A percentile compares a stretch with the other conserved stretches of the same genome.
These are phyloP conservation scores for Phyllotreta cruciferae DNA, from an alignment of 2,888 invertebrate species.

Conservation along the genomic window DNA sequence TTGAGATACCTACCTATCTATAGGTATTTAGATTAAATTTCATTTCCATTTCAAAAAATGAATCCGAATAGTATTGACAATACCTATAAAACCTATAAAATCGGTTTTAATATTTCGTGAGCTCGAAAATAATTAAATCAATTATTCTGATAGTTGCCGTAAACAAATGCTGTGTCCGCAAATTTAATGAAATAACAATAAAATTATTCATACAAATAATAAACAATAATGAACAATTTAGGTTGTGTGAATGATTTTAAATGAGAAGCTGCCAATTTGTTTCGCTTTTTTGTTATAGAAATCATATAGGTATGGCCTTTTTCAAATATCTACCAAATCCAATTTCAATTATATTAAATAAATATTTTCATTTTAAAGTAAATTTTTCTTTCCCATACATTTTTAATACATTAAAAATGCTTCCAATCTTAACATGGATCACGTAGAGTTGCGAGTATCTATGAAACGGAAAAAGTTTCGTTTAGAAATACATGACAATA, in stretches of 20 bases:
- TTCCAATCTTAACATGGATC: too few species aligned
- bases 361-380: too few species aligned
- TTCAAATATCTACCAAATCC: background rate
- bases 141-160: slow-evolving; percentile 7
- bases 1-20: background rate
- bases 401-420: too few species aligned
- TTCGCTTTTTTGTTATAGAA: background rate
- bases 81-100: background rate
- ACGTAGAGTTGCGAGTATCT: too few species aligned
- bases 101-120: background rate
- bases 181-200: slow-evolving; percentile 23
- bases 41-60: too few species aligned
- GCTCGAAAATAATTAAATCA: slow-evolving; percentile 9
- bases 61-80: background rate
- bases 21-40: too few species aligned
- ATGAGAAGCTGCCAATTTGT: background rate
- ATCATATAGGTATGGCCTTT: background rate
- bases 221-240: slow-evolving; percentile 8
- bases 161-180: slow-evolving; percentile 1
- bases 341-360: slow-evolving; percentile 1
- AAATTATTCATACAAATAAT: slow-evolving; percentile 17
- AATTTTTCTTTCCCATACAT: too few species aligned
- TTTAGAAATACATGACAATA: too few species aligned
- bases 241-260: slow-evolving; percentile 11
- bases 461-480: too few species aligned